Conservation (phyloP, 2,113 vertebrate genomes). For the Tachuris rubrigastra region DNA sequence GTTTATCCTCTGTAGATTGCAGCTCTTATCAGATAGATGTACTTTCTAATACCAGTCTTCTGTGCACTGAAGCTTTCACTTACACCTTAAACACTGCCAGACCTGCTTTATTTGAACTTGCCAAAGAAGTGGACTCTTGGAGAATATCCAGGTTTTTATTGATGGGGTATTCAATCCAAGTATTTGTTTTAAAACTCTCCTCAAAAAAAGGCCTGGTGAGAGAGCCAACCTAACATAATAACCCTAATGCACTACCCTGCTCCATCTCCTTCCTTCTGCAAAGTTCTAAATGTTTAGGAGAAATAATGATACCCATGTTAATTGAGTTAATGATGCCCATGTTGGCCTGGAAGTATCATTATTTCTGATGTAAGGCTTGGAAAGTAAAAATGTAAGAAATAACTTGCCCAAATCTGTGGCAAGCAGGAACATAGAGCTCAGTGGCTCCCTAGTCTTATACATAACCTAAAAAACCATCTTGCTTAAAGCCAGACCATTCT, state of each 20-base stretch:
- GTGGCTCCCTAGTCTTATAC: neutral
- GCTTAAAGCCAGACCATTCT: neutral
- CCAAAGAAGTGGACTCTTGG: neutral
- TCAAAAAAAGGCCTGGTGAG: neutral
- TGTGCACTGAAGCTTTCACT: neutral
- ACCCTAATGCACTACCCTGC: neutral
- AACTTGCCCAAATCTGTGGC: neutral
- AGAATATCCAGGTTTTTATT: conserved; percentile 17
- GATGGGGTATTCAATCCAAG: neutral
- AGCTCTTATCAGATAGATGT: neutral
- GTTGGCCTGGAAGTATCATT: neutral
- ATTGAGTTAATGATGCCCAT: neutral
- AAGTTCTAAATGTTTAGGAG: neutral
- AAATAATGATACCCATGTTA: neutral
- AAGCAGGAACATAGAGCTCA: neutral
- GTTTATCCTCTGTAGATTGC: neutral
- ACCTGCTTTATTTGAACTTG: neutral
- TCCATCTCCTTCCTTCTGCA: neutral
- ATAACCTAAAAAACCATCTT: neutral
- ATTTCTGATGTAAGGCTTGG: neutral
- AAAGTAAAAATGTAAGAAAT: neutral
- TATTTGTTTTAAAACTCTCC: conserved; percentile 9
- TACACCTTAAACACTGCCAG: neutral
- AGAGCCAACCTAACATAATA: neutral
- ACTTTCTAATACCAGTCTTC: neutral